Evolutionary conservation across 2,797 vertebrate species (phyloP), one percentile per base, ranked within the genome.

Genomic region (Pteronotus mesoamericanus): DNA sequence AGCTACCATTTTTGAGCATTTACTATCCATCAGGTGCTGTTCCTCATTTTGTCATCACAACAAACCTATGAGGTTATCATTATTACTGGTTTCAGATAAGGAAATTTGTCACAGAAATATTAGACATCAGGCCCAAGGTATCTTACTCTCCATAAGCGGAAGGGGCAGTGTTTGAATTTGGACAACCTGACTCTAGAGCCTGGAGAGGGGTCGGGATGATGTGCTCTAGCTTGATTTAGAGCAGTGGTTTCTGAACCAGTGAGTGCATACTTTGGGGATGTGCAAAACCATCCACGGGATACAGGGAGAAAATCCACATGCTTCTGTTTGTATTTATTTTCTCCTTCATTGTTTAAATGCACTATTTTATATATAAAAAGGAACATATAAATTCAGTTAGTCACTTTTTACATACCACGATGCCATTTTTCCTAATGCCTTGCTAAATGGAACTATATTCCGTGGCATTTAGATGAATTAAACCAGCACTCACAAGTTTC

Each of bases 1-100:
- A 66, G 34, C 46, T 64, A 32, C 37, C 59, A 61, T 34, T 75
- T 74, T 82, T 82, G 53, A 93, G 12, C 21, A 53, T 39, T 95
- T 91, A 68, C 26, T 91, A 32, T 74, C 53, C 93, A 8, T 95
- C 51, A 53, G 16, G 15, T 71, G 26, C 32, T 83, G 9, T 92
- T 94, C 48, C 48, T 78, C 48, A 93, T 93, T 93, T 89, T 68
- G 26, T 74, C 22, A 22, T 87, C 16, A 89, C 18, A 95, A 18
- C 11, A 61, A 87, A 37, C 32, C 15, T 80, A 18, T 69, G 16
- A 51, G 15, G 32, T 39, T 93, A 77, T 86, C 82, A 46, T 71
- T 69, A 77, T 84, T 10, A 37, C 44, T 79, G 1, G 74, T 91
- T 89, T 92, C 86, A 86, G 29, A 46, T 72, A 46, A 86, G 24